phyloP scores from a whole-genome alignment of 2,888 invertebrate species.

The Helobdella robusta region DNA sequence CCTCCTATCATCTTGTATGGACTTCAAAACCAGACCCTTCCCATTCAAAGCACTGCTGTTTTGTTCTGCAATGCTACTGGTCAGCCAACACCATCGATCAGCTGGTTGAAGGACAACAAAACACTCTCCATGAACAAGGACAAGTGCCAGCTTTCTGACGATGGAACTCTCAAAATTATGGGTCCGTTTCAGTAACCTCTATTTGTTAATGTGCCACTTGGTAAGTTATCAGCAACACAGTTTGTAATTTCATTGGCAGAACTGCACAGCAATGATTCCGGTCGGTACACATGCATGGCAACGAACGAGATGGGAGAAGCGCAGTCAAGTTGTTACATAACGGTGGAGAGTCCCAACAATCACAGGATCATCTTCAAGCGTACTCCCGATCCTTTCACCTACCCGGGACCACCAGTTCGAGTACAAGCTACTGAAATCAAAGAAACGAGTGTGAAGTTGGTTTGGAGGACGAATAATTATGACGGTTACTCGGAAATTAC shows the following conservation, averaged over 20 bases:
- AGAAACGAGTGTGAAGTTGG: slow-evolving; percentile 32
- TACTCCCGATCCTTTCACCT: slow-evolving; percentile 36
- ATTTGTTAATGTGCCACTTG: background rate
- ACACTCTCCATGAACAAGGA: slow-evolving; percentile 12
- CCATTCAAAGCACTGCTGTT: slow-evolving; percentile 65
- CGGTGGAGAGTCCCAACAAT: slow-evolving; percentile 48
- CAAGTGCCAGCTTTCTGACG: slow-evolving; percentile 22
- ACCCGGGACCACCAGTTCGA: slow-evolving; percentile 34
- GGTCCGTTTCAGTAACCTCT: slow-evolving; percentile 15
- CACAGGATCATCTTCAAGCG: slow-evolving; percentile 45
- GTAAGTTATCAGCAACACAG: background rate
- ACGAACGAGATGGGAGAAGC: slow-evolving; percentile 69
- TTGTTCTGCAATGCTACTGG: slow-evolving; percentile 71
- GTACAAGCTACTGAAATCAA: slow-evolving; percentile 25
- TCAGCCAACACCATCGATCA: slow-evolving; percentile 59
- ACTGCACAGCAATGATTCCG: slow-evolving; percentile 61
- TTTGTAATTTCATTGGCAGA: slow-evolving; percentile 52
- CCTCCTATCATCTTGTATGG: slow-evolving; percentile 78
- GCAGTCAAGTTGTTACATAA: slow-evolving; percentile 13
- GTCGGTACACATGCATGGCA: slow-evolving; percentile 71
- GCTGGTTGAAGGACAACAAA: slow-evolving; percentile 55
- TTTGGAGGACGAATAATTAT: slow-evolving; percentile 34
- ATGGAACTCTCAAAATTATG: slow-evolving; percentile 27
- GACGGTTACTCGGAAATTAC: slow-evolving; percentile 34
- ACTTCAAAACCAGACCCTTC: slow-evolving; percentile 75